Evolutionary conservation across 1,140 invertebrate genomes (phyloP), one percentile per base, ranked within the genome.

Genomic region (Drosophila ohnishii): DNA sequence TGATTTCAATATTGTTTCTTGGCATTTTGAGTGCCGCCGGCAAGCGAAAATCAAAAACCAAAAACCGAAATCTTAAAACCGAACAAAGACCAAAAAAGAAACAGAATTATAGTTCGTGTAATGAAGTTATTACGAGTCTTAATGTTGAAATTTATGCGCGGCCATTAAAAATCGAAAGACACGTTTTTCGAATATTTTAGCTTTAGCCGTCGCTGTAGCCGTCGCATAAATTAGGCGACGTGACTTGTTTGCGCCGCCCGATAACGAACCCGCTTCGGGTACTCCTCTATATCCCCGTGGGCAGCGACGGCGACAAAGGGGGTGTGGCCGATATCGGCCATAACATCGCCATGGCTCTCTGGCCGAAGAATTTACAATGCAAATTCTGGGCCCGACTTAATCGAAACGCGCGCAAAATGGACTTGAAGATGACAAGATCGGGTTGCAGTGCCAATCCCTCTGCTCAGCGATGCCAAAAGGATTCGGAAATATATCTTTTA

Each of bases 41-140:
- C 61, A 25, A 45, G 66, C 67, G 11, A 71, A 64, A 58, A 55
- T 16, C 32, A 48, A 50, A 67, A 57, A 66, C 14, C 7, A 25
- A 63, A 50, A 51, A 51, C 48, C 14, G 4, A 47, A 22, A 63
- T 62, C 34, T 47, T 39, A 64, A 74, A 60, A 30, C 45, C 13
- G 40, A 67, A 59, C 53, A 65, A 73, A 74, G 61, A 22, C 65
- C 65, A 37, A 48, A 61, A 60, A 63, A 60, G 64, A 62, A 76
- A 77, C 63, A 69, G 64, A 86, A 87, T 79, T 86, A 87, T 87
- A 87, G 84, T 87, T 87, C 65, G 80, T 80, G 84, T 87, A 87
- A 87, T 87, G 84, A 88, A 87, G 84, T 87, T 87, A 87, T 87
- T 87, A 87, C 84, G 84, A 88, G 77, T 69, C 80, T 87, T 87